phyloP scores from a whole-genome alignment of 2,113 vertebrate species.

The Indicator maculatus region DNA sequence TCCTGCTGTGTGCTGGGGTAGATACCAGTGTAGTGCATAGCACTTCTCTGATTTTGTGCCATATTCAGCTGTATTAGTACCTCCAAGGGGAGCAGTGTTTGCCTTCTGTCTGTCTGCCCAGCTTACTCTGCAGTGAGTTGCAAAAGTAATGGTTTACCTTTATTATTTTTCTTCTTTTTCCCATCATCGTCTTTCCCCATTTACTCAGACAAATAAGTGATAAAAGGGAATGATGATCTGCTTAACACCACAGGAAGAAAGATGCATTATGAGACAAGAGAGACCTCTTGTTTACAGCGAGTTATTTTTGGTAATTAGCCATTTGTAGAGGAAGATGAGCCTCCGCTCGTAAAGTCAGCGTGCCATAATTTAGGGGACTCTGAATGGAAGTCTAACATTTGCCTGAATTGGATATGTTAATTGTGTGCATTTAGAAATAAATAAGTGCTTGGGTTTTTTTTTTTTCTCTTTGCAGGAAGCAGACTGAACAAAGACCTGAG shows the following conservation, averaged over 20 bases:
- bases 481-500: slow-evolving; percentile 95
- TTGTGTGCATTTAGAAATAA: slow-evolving; percentile 10
- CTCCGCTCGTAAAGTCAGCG: slow-evolving; percentile 42
- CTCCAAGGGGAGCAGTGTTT: neutral
- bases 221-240: slow-evolving; percentile 48
- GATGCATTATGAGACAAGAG: slow-evolving; percentile 56
- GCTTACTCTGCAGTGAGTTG: neutral
- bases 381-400: slow-evolving; percentile 41
- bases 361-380: slow-evolving; percentile 52
- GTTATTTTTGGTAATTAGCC: slow-evolving; percentile 70
- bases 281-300: slow-evolving; percentile 59
- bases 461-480: slow-evolving; percentile 81
- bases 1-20: neutral
- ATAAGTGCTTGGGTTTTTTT: slow-evolving; percentile 51
- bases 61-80: neutral
- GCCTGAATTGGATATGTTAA: slow-evolving; percentile 14
- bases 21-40: neutral
- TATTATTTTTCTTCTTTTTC: slow-evolving; percentile 4
- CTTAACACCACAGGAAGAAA: slow-evolving; percentile 58
- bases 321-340: slow-evolving; percentile 60
- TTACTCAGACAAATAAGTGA: slow-evolving; percentile 50
- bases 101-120: neutral
- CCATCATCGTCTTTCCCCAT: slow-evolving; percentile 32
- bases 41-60: neutral
- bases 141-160: neutral